Evolutionary conservation across 2,888 invertebrate species (phyloP), one percentile per base, ranked within the genome.

Genomic region (Thymelicus sylvestris): DNA sequence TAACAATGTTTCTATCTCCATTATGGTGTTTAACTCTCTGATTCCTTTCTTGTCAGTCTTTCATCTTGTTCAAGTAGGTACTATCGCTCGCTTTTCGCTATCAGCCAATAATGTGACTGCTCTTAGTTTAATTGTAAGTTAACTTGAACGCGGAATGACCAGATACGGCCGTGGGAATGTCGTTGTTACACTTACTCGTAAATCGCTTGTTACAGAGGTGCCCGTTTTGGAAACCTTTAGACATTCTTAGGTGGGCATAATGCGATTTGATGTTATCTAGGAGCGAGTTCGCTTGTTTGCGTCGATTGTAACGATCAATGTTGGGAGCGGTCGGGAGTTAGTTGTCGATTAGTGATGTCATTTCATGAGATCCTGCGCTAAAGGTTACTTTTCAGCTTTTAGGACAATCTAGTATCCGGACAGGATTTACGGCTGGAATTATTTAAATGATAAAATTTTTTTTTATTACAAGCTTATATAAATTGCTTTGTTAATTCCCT

Each of bases 121-220:
- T 67, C 24, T 63, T 59, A 63, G 63, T 83, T 86, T 84, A 86
- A 87, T 87, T 86, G 84, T 81, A 81, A 84, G 83, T 87, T 87
- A 87, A 89, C 87, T 83, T 80, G 82, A 81, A 79, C 81, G 78
- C 75, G 82, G 80, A 78, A 79, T 77, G 75, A 74, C 70, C 44
- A 77, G 84, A 84, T 86, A 81, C 78, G 77, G 75, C 78, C 82
- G 80, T 85, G 85, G 80, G 83, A 86, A 70, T 65, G 59, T 57
- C 55, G 57, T 24, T 69, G 70, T 59, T 65, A 65, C 65, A 65
- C 60, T 70, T 69, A 52, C 50, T 55, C 19, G 55, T 55, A 70
- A 50, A 60, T 57, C 50, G 41, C 44, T 15, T 12, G 47, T 61
- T 66, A 62, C 19, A 57, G 44, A 63, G 55, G 50, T 55, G 24